These are phyloP conservation scores for Gopherus evgoodei DNA, from an alignment of 2,113 vertebrate genomes.

Conservation along the genomic window DNA sequence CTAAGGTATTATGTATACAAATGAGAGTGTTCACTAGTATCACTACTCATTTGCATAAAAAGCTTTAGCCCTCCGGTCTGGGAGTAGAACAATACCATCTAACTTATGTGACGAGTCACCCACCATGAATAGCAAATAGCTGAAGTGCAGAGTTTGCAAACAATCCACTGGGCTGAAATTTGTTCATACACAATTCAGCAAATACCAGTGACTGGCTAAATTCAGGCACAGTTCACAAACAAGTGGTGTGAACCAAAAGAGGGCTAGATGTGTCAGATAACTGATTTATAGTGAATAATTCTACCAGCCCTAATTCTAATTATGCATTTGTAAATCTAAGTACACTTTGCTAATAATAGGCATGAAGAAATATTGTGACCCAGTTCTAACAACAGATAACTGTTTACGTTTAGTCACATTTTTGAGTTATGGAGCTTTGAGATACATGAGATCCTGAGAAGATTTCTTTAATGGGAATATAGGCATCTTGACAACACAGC, in stretches of 20 bases:
- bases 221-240: neutral
- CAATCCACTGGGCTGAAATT: neutral
- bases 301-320: neutral
- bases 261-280: neutral
- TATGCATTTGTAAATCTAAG: constrained; percentile 8
- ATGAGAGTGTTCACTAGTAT: neutral
- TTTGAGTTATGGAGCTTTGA: constrained; percentile 43
- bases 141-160: neutral
- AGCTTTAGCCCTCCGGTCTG: neutral
- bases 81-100: neutral
- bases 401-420: neutral
- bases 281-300: neutral
- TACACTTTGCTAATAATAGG: neutral
- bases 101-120: neutral
- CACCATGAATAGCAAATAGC: neutral
- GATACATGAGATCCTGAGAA: constrained; percentile 42
- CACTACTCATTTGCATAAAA: neutral
- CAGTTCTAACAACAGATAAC: neutral
- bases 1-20: neutral
- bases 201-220: neutral
- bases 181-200: rapidly evolving
- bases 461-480: constrained; percentile 45
- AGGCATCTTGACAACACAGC: constrained; percentile 51
- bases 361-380: neutral
- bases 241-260: neutral